These are phyloP conservation scores for Alosa alosa DNA, from an alignment of 2,113 vertebrate genomes.

Conservation along the genomic window DNA sequence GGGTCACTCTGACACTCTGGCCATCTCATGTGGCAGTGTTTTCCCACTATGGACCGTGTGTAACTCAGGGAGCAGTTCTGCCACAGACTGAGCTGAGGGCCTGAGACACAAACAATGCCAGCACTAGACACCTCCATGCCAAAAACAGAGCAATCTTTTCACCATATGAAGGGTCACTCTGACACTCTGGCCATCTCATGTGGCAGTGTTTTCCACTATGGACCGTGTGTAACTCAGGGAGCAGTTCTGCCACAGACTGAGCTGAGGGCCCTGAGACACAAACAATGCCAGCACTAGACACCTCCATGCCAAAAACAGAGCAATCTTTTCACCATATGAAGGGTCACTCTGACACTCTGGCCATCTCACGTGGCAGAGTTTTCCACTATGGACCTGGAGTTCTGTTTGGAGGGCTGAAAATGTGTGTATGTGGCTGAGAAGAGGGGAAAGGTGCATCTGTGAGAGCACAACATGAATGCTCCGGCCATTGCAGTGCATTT, in stretches of 20 bases:
- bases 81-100: slow-evolving; percentile 35
- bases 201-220: neutral
- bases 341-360: neutral
- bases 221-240: slow-evolving; percentile 47
- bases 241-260: slow-evolving; percentile 35
- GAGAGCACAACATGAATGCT: slow-evolving; percentile 17
- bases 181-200: no score
- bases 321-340: neutral
- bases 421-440: neutral
- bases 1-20: neutral
- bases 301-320: neutral
- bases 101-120: neutral
- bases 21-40: no score
- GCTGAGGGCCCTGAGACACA: slow-evolving; percentile 23
- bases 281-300: neutral
- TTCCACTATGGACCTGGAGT: neutral
- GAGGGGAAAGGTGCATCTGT: neutral
- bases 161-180: neutral
- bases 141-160: neutral
- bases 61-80: no score
- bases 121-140: neutral
- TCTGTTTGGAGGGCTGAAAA: neutral
- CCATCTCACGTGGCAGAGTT: neutral
- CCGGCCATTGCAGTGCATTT: neutral
- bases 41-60: slow-evolving; percentile 17